phyloP scores from a whole-genome alignment of 2,888 invertebrate species.

The Acrobeloides nanus region DNA sequence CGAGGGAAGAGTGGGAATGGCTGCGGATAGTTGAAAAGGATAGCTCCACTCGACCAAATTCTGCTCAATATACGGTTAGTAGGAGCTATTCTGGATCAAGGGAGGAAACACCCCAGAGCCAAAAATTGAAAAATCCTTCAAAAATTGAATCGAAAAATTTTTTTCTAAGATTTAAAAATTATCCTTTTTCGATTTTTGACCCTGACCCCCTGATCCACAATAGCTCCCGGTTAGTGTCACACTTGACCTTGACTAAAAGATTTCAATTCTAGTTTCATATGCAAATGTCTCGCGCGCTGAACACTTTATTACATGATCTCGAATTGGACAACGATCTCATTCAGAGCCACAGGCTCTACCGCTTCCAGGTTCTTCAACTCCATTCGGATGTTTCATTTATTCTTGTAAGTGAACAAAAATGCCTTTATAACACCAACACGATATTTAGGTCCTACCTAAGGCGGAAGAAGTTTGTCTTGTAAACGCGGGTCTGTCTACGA shows the following conservation, averaged over 20 bases:
- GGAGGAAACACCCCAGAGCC: no score
- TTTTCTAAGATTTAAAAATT: no score
- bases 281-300: no score
- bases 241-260: no score
- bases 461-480: conserved; percentile 65
- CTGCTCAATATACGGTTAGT: conserved; percentile 53
- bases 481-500: conserved; percentile 2
- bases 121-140: no score
- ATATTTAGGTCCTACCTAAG: conserved; percentile 35
- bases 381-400: conserved; percentile 82
- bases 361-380: conserved; percentile 84
- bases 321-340: conserved; percentile 55
- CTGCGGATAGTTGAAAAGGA: conserved; percentile 61
- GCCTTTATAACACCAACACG: not conserved
- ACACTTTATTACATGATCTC: conserved; percentile 39
- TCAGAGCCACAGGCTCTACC: conserved; percentile 80
- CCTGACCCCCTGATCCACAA: no score
- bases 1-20: conserved; percentile 93
- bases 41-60: conserved; percentile 30
- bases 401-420: conserved; percentile 60
- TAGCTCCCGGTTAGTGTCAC: no score
- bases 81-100: no score
- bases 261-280: no score
- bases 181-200: no score
- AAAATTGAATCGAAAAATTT: no score